These are phyloP conservation scores for Phainopepla nitens DNA, from an alignment of 2,113 vertebrate species.

Conservation along the genomic window DNA sequence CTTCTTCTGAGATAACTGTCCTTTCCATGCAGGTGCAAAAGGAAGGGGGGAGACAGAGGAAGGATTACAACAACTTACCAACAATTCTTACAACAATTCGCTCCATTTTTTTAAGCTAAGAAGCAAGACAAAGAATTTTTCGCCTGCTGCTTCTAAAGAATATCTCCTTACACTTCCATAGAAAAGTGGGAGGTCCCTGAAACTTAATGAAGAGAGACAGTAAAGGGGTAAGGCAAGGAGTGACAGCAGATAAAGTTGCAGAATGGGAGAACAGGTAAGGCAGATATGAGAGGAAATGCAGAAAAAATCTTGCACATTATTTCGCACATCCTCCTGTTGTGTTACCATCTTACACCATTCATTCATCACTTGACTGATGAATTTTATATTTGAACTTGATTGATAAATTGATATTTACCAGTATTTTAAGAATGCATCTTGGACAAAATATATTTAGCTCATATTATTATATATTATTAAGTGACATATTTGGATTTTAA, in stretches of 20 bases:
- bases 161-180: not conserved
- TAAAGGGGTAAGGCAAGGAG: not conserved
- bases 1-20: not conserved
- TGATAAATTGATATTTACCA: not conserved
- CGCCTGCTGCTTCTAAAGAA: not conserved
- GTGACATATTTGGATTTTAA: not conserved
- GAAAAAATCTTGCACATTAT: not conserved
- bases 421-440: not conserved
- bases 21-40: not conserved
- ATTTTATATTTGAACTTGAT: not conserved
- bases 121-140: not conserved
- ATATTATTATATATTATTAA: not conserved
- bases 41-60: not conserved
- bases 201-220: not conserved
- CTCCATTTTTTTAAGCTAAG: not conserved
- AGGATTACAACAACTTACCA: not conserved
- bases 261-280: not conserved
- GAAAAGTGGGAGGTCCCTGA: not conserved
- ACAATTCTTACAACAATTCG: not conserved
- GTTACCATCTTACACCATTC: not conserved
- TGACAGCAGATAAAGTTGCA: not conserved
- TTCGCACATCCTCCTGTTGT: not conserved
- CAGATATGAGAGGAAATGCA: not conserved
- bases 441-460: not conserved
- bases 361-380: not conserved